A percentile compares a stretch with the other conserved stretches of the same genome.
phyloP scores from a whole-genome alignment of 1,140 invertebrate species.

The Macrobrachium nipponense region DNA sequence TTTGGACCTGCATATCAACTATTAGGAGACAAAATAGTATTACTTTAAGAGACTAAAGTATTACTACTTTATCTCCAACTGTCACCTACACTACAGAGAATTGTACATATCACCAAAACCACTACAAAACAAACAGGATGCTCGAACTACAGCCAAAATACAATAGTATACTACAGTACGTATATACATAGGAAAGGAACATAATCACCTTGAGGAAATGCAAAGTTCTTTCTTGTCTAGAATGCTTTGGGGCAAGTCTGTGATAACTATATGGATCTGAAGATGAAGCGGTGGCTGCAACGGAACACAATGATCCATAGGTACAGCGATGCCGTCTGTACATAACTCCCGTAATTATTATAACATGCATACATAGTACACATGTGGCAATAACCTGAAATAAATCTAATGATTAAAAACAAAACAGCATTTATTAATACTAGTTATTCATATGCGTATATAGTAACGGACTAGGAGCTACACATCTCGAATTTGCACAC shows the following conservation, averaged over 20 bases:
- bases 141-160: neutral
- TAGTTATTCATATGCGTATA: too few species aligned
- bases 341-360: conserved; percentile 27
- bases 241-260: conserved; percentile 27
- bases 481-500: neutral
- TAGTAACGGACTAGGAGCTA: neutral
- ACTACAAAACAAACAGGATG: too few species aligned
- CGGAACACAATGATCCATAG: conserved; percentile 28
- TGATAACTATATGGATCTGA: conserved; percentile 32
- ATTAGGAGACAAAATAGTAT: too few species aligned
- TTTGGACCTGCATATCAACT: too few species aligned
- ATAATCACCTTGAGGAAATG: conserved; percentile 43
- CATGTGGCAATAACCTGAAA: conserved; percentile 43
- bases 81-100: too few species aligned
- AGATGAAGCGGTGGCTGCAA: conserved; percentile 47
- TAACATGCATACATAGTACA: conserved; percentile 30
- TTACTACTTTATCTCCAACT: too few species aligned
- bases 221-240: conserved; percentile 42
- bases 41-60: too few species aligned
- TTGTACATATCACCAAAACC: too few species aligned
- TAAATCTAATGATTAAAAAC: neutral
- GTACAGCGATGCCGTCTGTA: conserved; percentile 40
- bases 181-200: too few species aligned
- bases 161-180: too few species aligned
- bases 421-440: too few species aligned